A percentile compares a stretch with the other conserved stretches of the same genome.
Evolutionary conservation across 2,888 invertebrate species (phyloP).

Genomic region (Candidula unifasciata): DNA sequence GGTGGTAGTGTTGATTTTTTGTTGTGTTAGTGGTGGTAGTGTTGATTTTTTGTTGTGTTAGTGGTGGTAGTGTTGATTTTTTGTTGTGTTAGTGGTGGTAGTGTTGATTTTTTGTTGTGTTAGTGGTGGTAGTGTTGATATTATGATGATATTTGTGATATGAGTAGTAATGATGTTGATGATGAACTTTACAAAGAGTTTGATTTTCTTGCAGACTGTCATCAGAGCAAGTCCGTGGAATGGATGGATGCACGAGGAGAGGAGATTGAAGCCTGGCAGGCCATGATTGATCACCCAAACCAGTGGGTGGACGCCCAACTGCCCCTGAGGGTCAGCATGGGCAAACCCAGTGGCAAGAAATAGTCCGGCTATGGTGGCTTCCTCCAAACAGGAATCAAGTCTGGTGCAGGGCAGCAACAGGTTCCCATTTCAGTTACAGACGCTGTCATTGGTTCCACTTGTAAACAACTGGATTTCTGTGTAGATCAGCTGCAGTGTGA

Average conservation of each 20-base stretch:
- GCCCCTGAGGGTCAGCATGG: constrained; percentile 85
- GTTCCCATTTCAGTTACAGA: not conserved
- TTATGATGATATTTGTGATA: not conserved
- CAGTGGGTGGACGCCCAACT: constrained; percentile 98
- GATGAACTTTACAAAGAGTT: not conserved
- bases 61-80: no score
- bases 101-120: no score
- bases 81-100: no score
- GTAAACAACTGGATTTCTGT: not conserved
- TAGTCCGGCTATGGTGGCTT: constrained; percentile 40
- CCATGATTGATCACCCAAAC: constrained; percentile 94
- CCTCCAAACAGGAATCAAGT: constrained; percentile 19
- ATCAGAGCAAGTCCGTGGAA: constrained; percentile 84
- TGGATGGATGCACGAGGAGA: constrained; percentile 97
- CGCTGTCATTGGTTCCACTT: not conserved
- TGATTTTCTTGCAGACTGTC: not conserved
- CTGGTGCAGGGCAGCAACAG: not conserved
- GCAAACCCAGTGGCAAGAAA: constrained; percentile 60
- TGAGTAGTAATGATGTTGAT: not conserved
- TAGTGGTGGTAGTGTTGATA: not conserved
- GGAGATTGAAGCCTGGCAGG: constrained; percentile 93
- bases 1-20: no score
- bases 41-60: no score
- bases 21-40: no score
- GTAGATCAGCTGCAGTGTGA: constrained; percentile 22